Evolutionary conservation across 2,113 vertebrate species (phyloP).

Genomic region (Corythoichthys haematopterus): DNA sequence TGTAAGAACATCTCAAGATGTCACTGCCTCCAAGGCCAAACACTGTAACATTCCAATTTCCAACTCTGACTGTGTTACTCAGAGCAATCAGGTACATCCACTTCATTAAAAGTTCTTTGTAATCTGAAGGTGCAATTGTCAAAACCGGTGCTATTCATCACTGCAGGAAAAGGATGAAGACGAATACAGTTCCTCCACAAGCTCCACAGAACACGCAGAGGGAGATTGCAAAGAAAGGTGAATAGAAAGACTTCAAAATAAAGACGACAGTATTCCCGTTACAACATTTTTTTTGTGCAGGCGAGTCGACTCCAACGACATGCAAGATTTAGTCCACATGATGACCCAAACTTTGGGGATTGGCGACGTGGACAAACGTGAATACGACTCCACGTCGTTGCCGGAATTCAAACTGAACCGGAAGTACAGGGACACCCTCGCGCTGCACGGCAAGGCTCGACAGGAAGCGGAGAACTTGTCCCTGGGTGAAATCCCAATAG

Average conservation of each 20-base stretch:
- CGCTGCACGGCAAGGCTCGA: conserved; percentile 84
- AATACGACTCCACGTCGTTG: conserved; percentile 35
- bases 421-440: conserved; percentile 87
- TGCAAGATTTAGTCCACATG: conserved; percentile 87
- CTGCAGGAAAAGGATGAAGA: conserved; percentile 73
- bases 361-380: conserved; percentile 50
- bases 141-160: conserved; percentile 5
- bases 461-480: conserved; percentile 72
- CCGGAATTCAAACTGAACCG: conserved; percentile 84
- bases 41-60: conserved; percentile 39
- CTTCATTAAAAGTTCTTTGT: background rate
- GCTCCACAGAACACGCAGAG: conserved; percentile 88
- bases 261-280: background rate
- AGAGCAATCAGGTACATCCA: conserved; percentile 41
- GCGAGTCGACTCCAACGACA: conserved; percentile 78
- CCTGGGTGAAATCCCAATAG: conserved; percentile 75
- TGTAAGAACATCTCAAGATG: conserved; percentile 66
- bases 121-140: background rate
- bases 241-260: conserved; percentile 18
- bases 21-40: conserved; percentile 54
- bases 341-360: conserved; percentile 90
- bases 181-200: conserved; percentile 87
- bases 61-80: conserved; percentile 54
- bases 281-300: conserved; percentile 51
- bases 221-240: conserved; percentile 82